phyloP scores from a whole-genome alignment of 2,888 invertebrate genomes.

The Cabera pusaria region DNA sequence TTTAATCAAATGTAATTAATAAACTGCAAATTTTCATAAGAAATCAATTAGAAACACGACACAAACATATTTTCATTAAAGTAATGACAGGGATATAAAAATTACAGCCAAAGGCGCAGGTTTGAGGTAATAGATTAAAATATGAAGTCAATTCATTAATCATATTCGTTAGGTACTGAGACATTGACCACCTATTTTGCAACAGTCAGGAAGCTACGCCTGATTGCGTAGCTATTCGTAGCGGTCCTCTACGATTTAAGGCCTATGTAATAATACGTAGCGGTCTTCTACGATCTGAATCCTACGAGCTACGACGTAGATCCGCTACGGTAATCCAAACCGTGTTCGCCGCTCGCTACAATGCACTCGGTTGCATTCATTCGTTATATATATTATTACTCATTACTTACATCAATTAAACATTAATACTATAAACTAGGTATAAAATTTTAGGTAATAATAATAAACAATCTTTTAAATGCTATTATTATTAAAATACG shows the following conservation, averaged over 20 bases:
- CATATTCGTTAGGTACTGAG: constrained; percentile 79
- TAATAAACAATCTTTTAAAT: constrained; percentile 84
- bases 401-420: constrained; percentile 83
- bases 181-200: constrained; percentile 72
- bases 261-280: constrained; percentile 33
- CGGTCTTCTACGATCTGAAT: constrained; percentile 20
- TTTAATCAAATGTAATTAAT: constrained; percentile 70
- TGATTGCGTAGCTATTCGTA: too few relatives aligned
- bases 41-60: constrained; percentile 63
- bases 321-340: constrained; percentile 41
- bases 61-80: constrained; percentile 72
- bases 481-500: constrained; percentile 84
- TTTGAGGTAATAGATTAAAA: constrained; percentile 80
- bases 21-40: constrained; percentile 65
- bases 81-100: constrained; percentile 78
- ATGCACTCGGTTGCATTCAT: constrained; percentile 75
- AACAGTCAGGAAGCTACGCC: constrained; percentile 48
- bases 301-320: constrained; percentile 19
- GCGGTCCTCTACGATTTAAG: constrained; percentile 14
- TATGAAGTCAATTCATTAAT: constrained; percentile 83
- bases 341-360: constrained; percentile 61
- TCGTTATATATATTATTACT: constrained; percentile 79
- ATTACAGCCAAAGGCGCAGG: constrained; percentile 78
- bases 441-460: constrained; percentile 84
- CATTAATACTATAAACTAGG: constrained; percentile 81